Percentiles rank a stretch among this genome's conserved stretches.
Evolutionary conservation across 2,113 vertebrate species (phyloP).

Genomic region (Hemichromis elongatus): DNA sequence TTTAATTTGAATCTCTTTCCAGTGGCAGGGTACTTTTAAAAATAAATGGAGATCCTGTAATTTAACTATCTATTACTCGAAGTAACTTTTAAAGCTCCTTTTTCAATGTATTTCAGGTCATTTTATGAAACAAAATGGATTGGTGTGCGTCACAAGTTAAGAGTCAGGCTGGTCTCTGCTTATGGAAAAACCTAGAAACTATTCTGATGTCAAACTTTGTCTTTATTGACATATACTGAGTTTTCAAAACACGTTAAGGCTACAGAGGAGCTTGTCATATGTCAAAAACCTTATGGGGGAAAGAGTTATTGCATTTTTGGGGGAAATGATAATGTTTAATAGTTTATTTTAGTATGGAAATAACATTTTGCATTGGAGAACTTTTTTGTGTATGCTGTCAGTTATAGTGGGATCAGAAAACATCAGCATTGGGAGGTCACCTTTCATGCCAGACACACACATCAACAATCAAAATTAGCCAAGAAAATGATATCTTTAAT

Average conservation of each 20-base stretch:
- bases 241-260: background rate
- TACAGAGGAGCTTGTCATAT: background rate
- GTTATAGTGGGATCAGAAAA: background rate
- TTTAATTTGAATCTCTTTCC: too few relatives aligned
- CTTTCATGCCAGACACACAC: background rate
- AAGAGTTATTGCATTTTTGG: background rate
- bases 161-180: background rate
- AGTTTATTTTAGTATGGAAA: background rate
- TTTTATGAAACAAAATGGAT: background rate
- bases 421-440: background rate
- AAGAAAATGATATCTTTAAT: background rate
- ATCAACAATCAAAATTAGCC: background rate
- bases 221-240: background rate
- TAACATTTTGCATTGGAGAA: background rate
- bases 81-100: background rate
- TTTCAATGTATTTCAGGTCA: background rate
- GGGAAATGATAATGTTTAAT: background rate
- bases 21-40: too few relatives aligned
- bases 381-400: background rate
- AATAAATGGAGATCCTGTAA: background rate
- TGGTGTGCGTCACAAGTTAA: background rate
- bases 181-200: background rate
- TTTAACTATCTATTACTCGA: background rate
- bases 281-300: background rate
- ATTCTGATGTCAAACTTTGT: background rate